A percentile compares a stretch with the other conserved stretches of the same genome.
Conservation (phyloP, 2,797 vertebrate species). For the Anisognathus igniventris region DNA sequence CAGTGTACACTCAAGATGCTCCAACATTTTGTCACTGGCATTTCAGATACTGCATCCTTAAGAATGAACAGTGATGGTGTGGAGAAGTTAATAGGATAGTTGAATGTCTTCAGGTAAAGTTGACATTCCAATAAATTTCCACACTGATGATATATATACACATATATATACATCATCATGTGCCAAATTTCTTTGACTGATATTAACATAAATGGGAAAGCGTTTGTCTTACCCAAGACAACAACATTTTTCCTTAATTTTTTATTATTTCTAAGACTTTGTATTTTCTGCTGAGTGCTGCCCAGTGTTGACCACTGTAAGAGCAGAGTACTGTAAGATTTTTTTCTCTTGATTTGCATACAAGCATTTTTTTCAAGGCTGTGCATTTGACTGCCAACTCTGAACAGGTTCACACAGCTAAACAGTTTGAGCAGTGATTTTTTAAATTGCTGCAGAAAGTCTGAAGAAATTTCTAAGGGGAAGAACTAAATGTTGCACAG, state of each 20-base stretch:
- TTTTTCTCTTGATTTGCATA: constrained; percentile 10
- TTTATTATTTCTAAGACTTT: neutral
- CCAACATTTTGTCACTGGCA: neutral
- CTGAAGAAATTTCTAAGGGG: neutral
- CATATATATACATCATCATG: too few species aligned
- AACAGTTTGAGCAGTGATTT: neutral
- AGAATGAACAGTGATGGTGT: neutral
- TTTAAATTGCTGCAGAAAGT: neutral
- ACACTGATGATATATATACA: neutral
- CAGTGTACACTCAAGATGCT: neutral
- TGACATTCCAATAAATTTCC: neutral
- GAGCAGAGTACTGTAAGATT: neutral
- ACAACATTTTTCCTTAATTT: neutral
- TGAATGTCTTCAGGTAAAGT: neutral
- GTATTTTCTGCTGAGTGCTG: constrained; percentile 38
- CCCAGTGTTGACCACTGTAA: constrained; percentile 27
- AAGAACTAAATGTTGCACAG: neutral
- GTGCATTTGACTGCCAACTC: neutral
- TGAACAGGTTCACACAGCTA: neutral
- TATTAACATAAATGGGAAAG: neutral
- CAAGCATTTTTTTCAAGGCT: neutral
- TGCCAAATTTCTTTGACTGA: neutral
- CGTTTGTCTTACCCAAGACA: neutral
- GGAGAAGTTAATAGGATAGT: neutral
- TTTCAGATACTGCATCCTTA: neutral